phyloP scores from a whole-genome alignment of 2,797 vertebrate genomes.

The Mus spretus region DNA sequence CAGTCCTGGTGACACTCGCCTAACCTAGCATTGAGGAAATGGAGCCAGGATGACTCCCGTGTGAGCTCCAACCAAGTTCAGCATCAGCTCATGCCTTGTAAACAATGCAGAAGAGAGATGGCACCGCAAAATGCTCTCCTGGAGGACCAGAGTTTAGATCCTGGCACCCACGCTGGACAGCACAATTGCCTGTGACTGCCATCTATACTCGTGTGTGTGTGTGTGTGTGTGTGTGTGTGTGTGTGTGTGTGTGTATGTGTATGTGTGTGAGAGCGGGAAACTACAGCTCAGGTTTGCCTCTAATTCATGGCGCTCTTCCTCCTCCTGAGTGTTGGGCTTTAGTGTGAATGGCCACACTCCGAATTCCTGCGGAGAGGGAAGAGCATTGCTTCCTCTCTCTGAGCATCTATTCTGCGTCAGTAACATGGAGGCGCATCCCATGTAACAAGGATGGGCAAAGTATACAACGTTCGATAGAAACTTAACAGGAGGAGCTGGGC shows the following conservation, averaged over 20 bases:
- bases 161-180: neutral
- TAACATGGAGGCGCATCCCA: neutral
- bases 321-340: neutral
- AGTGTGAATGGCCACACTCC: neutral
- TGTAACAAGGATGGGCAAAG: neutral
- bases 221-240: neutral
- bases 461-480: neutral
- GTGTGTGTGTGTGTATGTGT: no score
- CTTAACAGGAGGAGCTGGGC: neutral
- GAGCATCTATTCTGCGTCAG: neutral
- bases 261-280: no score
- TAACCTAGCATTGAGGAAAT: neutral
- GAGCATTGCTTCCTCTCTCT: neutral
- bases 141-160: neutral
- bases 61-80: neutral
- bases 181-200: neutral
- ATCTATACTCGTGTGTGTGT: neutral
- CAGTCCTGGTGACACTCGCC: neutral
- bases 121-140: neutral
- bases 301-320: neutral
- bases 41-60: neutral
- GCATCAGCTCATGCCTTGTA: neutral
- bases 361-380: no score
- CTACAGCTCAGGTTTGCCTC: neutral
- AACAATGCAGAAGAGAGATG: neutral